Evolutionary conservation across 2,113 vertebrate genomes (phyloP), one percentile per base, ranked within the genome.

Genomic region (Pimephales promelas): DNA sequence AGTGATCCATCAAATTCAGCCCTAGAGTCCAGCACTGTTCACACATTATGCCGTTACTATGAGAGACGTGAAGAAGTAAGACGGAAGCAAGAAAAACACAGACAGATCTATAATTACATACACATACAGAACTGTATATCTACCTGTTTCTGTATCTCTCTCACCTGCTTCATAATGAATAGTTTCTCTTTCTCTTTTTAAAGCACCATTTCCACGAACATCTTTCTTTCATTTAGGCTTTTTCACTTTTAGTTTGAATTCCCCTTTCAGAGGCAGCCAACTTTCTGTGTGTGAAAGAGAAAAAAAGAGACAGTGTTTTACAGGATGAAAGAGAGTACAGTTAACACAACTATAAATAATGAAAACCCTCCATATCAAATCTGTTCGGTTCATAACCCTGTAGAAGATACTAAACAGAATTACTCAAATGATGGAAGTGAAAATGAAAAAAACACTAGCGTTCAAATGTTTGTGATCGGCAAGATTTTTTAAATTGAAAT

Each of bases 161-260:
- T 81, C 79, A 70, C 47, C 79, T 81, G 59, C 18, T 64, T 64
- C 43, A 64, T 81, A 70, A 81, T 81, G 22, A 34, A 81, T n/a
- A 70, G 22, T 40, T 20, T 40, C 47, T 36, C 62, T 26, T 26
- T 45, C 16, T 52, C 28, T 70, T 81, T 81, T 81, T 70, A 56
- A 70, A 81, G 45, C 31, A 56, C 49, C 11, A 31, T 47, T 56
- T 34, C 22, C 22, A 5, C n/a, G 26, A 54, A 20, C 20, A 28
- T 68, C 10, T 2, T 26, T 66, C 43, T 80, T 52, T 54, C 62
- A 56, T 70, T 79, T 79, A 14, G 43, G 45, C 28, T 5, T 81
- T 68, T 70, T 31, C 26, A 45, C 4, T 49, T 47, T 40, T 78
- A 43, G 43, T 61, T 61, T 45, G n/a, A 57, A 43, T 43, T 66